These are phyloP conservation scores for Pterois miles DNA, from an alignment of 2,797 vertebrate genomes.

Conservation along the genomic window DNA sequence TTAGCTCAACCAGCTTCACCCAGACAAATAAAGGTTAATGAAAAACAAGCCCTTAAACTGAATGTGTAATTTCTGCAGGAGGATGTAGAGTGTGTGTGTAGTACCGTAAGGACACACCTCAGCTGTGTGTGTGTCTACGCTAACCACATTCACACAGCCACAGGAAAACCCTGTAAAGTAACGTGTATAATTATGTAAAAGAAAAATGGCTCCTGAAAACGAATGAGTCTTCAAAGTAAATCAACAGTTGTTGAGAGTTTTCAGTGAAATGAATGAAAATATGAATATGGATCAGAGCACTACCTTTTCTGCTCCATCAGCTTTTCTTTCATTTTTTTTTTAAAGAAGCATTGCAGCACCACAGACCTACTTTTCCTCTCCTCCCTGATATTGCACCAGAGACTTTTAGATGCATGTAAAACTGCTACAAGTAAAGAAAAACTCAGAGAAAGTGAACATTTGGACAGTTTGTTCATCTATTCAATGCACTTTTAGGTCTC, in stretches of 20 bases:
- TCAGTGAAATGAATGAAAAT: slow-evolving; percentile 61
- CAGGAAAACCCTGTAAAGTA: slow-evolving; percentile 44
- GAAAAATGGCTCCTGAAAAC: slow-evolving; percentile 39
- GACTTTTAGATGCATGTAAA: slow-evolving; percentile 27
- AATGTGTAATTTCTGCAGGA: slow-evolving; percentile 53
- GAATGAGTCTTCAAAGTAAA: slow-evolving; percentile 62
- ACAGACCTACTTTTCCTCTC: slow-evolving; percentile 65
- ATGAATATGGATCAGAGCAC: slow-evolving; percentile 72
- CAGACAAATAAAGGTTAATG: slow-evolving; percentile 72
- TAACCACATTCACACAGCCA: slow-evolving; percentile 34
- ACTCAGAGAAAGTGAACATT: slow-evolving; percentile 19
- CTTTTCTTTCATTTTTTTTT: slow-evolving; percentile 44
- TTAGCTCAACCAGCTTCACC: slow-evolving; percentile 55
- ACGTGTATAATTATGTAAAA: slow-evolving; percentile 59
- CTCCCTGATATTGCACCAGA: slow-evolving; percentile 42
- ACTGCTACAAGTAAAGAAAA: slow-evolving; percentile 9
- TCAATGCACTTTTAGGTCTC: background rate
- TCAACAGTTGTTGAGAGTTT: slow-evolving; percentile 68
- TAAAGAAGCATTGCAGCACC: slow-evolving; percentile 65
- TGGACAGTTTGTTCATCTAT: slow-evolving; percentile 7
- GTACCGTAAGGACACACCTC: slow-evolving; percentile 8
- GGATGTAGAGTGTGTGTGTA: slow-evolving; percentile 13
- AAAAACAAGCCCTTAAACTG: slow-evolving; percentile 61
- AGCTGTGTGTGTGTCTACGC: slow-evolving; percentile 5
- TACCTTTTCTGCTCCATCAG: slow-evolving; percentile 66